Evolutionary conservation across 2,888 invertebrate species (phyloP).

Genomic region (Trilocha varians): DNA sequence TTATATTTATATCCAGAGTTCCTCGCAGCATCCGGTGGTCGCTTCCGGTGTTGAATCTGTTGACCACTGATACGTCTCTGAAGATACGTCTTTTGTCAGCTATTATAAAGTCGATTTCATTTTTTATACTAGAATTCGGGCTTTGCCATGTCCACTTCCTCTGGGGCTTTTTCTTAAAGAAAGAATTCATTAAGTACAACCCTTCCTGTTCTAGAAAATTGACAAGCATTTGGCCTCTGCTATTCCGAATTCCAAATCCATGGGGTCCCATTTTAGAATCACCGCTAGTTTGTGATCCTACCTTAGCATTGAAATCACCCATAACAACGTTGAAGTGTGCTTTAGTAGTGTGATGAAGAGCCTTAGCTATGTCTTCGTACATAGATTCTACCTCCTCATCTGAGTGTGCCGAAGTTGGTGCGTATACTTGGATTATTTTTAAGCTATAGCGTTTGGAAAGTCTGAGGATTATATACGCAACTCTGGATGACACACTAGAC

Average conservation of each 20-base stretch:
- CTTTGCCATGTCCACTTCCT: no score
- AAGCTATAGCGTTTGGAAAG: no score
- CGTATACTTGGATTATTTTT: no score
- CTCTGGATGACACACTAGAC: no score
- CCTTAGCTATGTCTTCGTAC: no score
- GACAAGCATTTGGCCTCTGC: neutral
- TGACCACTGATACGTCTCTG: conserved; percentile 12
- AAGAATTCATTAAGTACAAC: no score
- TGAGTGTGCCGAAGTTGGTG: no score
- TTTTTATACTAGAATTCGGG: conserved; percentile 7
- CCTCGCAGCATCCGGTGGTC: conserved; percentile 12
- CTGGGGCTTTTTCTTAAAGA: no score
- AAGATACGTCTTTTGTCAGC: conserved; percentile 8
- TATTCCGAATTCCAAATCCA: neutral
- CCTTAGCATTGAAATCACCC: no score
- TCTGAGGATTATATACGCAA: no score
- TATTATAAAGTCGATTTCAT: conserved; percentile 14
- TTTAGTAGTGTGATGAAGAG: no score
- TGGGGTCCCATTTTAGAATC: neutral
- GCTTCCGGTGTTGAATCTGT: conserved; percentile 9
- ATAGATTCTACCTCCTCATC: no score
- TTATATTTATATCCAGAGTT: conserved; percentile 5
- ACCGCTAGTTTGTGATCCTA: neutral
- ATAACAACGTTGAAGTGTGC: neutral
- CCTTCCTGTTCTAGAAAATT: neutral